Percentiles rank a stretch among this genome's conserved stretches.
These are phyloP conservation scores for Neoscelio sp. DNA, from an alignment of 2,888 invertebrate species.

Conservation along the genomic window DNA sequence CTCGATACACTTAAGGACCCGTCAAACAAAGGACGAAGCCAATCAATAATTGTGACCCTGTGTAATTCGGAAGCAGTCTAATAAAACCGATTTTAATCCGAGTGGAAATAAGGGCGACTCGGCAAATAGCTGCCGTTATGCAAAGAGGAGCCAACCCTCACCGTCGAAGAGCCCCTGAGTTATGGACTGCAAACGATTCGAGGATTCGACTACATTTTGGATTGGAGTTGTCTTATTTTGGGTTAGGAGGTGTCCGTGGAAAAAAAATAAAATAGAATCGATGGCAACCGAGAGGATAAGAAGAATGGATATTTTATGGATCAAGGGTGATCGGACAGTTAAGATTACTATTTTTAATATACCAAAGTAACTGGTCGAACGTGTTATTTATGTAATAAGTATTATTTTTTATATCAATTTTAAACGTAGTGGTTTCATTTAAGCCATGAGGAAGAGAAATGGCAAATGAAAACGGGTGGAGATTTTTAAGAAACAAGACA, in stretches of 20 bases:
- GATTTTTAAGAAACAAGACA: too few species aligned
- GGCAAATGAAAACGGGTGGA: too few species aligned
- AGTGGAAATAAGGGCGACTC: conserved; percentile 49
- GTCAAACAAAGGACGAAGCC: conserved; percentile 45
- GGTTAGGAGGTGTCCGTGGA: conserved; percentile 42
- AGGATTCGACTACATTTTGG: conserved; percentile 49
- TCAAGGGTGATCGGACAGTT: conserved; percentile 46
- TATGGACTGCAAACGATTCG: conserved; percentile 53
- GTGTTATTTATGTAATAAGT: conserved; percentile 35
- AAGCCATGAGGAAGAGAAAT: too few species aligned
- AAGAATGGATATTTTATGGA: conserved; percentile 54
- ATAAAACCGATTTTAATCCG: conserved; percentile 55
- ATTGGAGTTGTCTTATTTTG: conserved; percentile 54
- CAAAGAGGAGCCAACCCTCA: conserved; percentile 50
- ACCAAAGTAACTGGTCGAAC: conserved; percentile 17
- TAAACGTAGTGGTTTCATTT: too few species aligned
- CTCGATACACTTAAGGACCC: conserved; percentile 12
- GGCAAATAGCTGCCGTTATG: conserved; percentile 59
- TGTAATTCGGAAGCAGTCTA: conserved; percentile 24
- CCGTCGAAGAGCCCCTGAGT: conserved; percentile 35
- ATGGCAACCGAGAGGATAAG: conserved; percentile 33
- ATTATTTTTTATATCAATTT: too few species aligned
- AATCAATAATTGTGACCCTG: not conserved
- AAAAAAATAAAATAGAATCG: conserved; percentile 39
- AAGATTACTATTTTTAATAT: conserved; percentile 55